Conservation (phyloP, 2,888 invertebrate genomes). For the Mythimna loreyi region DNA sequence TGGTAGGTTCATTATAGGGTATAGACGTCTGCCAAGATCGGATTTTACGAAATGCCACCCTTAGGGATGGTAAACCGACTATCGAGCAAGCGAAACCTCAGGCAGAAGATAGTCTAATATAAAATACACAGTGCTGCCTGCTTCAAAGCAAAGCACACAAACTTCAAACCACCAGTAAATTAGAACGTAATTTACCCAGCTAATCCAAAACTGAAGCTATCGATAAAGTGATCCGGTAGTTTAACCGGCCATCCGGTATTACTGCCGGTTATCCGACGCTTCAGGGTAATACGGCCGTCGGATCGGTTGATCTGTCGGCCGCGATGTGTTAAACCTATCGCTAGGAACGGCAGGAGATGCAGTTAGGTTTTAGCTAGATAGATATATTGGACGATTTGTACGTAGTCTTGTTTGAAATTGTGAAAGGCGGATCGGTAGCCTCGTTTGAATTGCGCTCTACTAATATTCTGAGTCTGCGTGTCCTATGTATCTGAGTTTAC, state of each 20-base stretch:
- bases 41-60: too few relatives aligned
- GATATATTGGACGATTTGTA: constrained; percentile 17
- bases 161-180: constrained; percentile 30
- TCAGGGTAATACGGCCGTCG: constrained; percentile 53
- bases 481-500: too few relatives aligned
- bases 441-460: too few relatives aligned
- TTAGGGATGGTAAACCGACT: too few relatives aligned
- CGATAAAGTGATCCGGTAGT: constrained; percentile 52
- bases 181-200: constrained; percentile 47
- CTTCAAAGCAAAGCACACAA: constrained; percentile 3
- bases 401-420: constrained; percentile 12
- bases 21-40: too few relatives aligned
- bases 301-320: constrained; percentile 42
- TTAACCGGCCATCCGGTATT: constrained; percentile 42
- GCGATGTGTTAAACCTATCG: constrained; percentile 50
- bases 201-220: constrained; percentile 57
- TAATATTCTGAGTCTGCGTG: too few relatives aligned
- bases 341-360: constrained; percentile 30
- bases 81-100: too few relatives aligned
- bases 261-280: constrained; percentile 37
- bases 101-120: too few relatives aligned
- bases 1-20: too few relatives aligned
- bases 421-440: background rate
- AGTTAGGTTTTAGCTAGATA: constrained; percentile 13
- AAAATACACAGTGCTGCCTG: too few relatives aligned